Conservation (phyloP, 2,113 vertebrate genomes). For the Microtus richardsoni region DNA sequence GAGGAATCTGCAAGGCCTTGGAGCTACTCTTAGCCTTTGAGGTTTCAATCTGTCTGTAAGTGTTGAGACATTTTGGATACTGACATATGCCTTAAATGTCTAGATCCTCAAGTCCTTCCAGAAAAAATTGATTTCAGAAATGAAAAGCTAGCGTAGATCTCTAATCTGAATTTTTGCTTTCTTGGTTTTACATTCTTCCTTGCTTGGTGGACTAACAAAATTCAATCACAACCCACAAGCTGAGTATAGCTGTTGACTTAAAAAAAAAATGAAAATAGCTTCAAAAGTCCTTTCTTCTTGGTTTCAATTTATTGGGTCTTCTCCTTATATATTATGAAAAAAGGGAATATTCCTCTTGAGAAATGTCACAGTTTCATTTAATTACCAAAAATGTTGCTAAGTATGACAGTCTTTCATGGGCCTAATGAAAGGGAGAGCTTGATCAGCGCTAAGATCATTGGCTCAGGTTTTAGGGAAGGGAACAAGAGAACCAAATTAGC, state of each 20-base stretch:
- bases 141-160: not conserved
- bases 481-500: not conserved
- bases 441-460: not conserved
- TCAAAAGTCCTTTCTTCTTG: constrained; percentile 60
- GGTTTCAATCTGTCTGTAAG: not conserved
- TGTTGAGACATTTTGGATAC: constrained; percentile 29
- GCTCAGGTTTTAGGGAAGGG: not conserved
- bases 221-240: constrained; percentile 2
- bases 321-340: constrained; percentile 47
- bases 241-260: constrained; percentile 55
- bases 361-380: constrained; percentile 52
- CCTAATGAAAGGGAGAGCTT: not conserved
- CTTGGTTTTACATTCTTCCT: constrained; percentile 24
- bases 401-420: not conserved
- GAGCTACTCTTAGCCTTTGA: not conserved
- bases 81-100: not conserved
- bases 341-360: constrained; percentile 35
- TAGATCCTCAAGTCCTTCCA: constrained; percentile 10
- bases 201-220: constrained; percentile 57
- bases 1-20: not conserved
- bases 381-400: constrained; percentile 47
- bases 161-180: constrained; percentile 7
- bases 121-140: constrained; percentile 35
- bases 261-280: constrained; percentile 63
- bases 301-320: constrained; percentile 20